A percentile compares a stretch with the other conserved stretches of the same genome.
These are phyloP conservation scores for Tapirus terrestris DNA, from an alignment of 2,113 vertebrate genomes.

Conservation along the genomic window DNA sequence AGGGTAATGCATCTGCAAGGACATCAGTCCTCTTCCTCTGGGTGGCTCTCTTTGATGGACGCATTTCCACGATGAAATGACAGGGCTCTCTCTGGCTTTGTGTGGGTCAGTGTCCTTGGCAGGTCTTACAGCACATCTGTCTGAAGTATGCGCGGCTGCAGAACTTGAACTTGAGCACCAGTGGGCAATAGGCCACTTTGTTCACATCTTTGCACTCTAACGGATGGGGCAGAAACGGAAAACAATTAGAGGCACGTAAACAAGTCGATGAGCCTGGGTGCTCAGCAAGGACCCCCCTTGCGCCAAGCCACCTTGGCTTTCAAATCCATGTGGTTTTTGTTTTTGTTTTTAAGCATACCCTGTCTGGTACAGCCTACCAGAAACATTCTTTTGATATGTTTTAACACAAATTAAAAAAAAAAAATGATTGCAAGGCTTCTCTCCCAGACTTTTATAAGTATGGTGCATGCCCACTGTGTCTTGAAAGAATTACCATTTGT, in stretches of 20 bases:
- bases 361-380: constrained; percentile 66
- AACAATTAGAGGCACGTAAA: constrained; percentile 76
- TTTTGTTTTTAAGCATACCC: constrained; percentile 74
- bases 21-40: constrained; percentile 85
- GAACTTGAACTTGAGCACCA: constrained; percentile 99
- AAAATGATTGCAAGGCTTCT: constrained; percentile 73
- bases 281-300: neutral
- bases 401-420: constrained; percentile 52
- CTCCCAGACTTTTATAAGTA: constrained; percentile 76
- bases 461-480: constrained; percentile 69
- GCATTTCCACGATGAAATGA: constrained; percentile 84
- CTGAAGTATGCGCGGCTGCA: constrained; percentile 99
- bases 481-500: constrained; percentile 82
- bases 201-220: constrained; percentile 99
- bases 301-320: constrained; percentile 26
- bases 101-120: constrained; percentile 96
- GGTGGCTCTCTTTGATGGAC: constrained; percentile 84
- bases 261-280: neutral
- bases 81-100: constrained; percentile 85
- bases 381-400: constrained; percentile 75
- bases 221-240: constrained; percentile 77
- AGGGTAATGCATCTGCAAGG: constrained; percentile 90
- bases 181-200: constrained; percentile 99
- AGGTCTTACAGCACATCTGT: constrained; percentile 99
- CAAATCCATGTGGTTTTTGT: constrained; percentile 51